Percentiles rank a stretch among this genome's conserved stretches.
Conservation (phyloP, 2,797 vertebrate species). For the Danio tinwini region DNA sequence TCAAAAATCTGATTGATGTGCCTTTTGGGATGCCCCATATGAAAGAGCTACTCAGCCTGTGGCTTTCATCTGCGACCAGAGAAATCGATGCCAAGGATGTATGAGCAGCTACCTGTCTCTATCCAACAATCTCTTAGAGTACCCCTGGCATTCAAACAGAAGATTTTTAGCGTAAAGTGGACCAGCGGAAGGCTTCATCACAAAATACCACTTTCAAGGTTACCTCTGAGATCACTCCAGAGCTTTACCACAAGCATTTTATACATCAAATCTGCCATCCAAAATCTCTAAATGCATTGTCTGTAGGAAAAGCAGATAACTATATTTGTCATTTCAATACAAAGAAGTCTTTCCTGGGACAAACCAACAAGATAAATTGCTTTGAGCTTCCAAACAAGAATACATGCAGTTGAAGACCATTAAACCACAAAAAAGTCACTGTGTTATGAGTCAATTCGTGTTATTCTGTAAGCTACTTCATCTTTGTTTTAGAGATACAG, state of each 20-base stretch:
- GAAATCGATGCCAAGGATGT: slow-evolving; percentile 77
- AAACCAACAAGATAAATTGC: slow-evolving; percentile 5
- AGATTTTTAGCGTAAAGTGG: slow-evolving; percentile 8
- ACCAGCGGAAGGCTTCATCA: slow-evolving; percentile 12
- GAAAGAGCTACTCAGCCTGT: slow-evolving; percentile 76
- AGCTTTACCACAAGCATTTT: neutral
- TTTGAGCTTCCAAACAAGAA: neutral
- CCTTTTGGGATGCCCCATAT: slow-evolving; percentile 76
- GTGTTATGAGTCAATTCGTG: slow-evolving; percentile 5
- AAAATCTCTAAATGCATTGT: neutral
- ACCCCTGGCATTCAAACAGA: slow-evolving; percentile 35
- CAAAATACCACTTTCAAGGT: slow-evolving; percentile 41
- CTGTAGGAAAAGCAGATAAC: slow-evolving; percentile 49
- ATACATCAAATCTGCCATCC: neutral
- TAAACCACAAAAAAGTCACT: neutral
- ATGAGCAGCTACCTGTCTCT: slow-evolving; percentile 69
- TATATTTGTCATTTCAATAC: slow-evolving; percentile 45
- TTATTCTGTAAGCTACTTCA: neutral
- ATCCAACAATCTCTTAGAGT: slow-evolving; percentile 46
- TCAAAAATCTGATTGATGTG: slow-evolving; percentile 79
- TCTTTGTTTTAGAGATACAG: neutral
- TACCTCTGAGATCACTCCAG: slow-evolving; percentile 5
- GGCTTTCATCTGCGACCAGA: slow-evolving; percentile 76
- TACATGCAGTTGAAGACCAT: neutral
- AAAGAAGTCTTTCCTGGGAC: slow-evolving; percentile 37